Evolutionary conservation across 2,113 vertebrate species (phyloP).

Genomic region (Mesembrinibis cayennensis): DNA sequence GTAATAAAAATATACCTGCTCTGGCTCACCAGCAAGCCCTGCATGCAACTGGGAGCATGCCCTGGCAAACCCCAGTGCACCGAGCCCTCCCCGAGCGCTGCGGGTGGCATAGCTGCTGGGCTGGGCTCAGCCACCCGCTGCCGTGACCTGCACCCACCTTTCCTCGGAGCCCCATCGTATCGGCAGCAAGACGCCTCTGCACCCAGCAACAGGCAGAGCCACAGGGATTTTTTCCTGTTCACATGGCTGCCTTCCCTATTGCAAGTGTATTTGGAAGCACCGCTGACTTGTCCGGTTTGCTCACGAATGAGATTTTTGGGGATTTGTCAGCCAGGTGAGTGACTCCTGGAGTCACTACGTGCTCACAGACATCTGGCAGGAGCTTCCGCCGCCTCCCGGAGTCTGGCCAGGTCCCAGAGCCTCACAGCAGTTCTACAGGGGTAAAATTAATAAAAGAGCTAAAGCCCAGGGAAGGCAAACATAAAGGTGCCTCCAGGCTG

Average conservation of each 20-base stretch:
- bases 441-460: neutral
- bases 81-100: rapidly evolving
- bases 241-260: neutral
- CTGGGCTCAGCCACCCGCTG: neutral
- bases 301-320: neutral
- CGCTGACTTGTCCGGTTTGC: neutral
- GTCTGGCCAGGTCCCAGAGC: neutral
- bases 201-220: rapidly evolving
- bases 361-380: neutral
- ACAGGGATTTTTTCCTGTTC: neutral
- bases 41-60: neutral
- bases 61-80: neutral
- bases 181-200: neutral
- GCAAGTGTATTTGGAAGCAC: neutral
- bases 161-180: rapidly evolving
- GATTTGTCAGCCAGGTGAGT: neutral
- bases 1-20: neutral
- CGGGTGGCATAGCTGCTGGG: neutral
- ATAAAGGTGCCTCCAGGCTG: neutral
- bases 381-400: neutral
- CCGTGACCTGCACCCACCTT: neutral
- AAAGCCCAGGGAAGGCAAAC: neutral
- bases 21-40: neutral
- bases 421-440: neutral
- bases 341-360: neutral